A percentile compares a stretch with the other conserved stretches of the same genome.
These are phyloP conservation scores for Rhodeus uyekii DNA, from an alignment of 2,797 vertebrate genomes.

Conservation along the genomic window DNA sequence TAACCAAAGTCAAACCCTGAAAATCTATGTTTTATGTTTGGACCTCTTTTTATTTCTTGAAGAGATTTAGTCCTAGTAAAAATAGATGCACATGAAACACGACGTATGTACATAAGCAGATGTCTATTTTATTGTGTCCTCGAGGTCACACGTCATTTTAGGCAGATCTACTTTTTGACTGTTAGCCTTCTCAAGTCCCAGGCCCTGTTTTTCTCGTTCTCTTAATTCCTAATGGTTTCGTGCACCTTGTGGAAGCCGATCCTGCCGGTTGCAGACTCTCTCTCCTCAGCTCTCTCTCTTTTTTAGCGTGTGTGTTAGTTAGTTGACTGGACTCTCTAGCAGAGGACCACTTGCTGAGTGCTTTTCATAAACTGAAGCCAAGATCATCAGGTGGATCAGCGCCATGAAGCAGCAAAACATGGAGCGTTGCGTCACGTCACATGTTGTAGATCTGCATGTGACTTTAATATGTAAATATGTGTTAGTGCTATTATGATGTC, in stretches of 20 bases:
- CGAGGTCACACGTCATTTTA: slow-evolving; percentile 72
- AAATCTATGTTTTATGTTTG: slow-evolving; percentile 76
- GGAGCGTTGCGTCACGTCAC: slow-evolving; percentile 53
- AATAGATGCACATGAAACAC: slow-evolving; percentile 77
- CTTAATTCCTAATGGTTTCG: slow-evolving; percentile 59
- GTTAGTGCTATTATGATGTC: slow-evolving; percentile 55
- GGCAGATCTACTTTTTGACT: slow-evolving; percentile 75
- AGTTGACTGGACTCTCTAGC: slow-evolving; percentile 26
- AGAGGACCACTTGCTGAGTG: slow-evolving; percentile 39
- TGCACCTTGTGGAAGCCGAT: slow-evolving; percentile 69
- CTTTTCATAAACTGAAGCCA: slow-evolving; percentile 44
- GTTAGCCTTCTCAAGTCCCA: slow-evolving; percentile 68
- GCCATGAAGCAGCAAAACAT: slow-evolving; percentile 34
- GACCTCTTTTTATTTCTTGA: slow-evolving; percentile 70
- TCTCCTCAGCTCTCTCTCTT: slow-evolving; percentile 36
- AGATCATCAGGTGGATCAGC: slow-evolving; percentile 34
- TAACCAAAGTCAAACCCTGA: slow-evolving; percentile 85
- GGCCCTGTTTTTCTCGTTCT: slow-evolving; percentile 60
- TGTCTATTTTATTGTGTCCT: slow-evolving; percentile 80
- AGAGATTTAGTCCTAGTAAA: slow-evolving; percentile 71
- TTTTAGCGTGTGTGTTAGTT: slow-evolving; percentile 42
- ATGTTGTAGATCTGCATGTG: slow-evolving; percentile 51
- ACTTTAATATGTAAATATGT: slow-evolving; percentile 54
- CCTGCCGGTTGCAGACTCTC: slow-evolving; percentile 49
- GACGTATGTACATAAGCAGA: slow-evolving; percentile 77